Base-by-base conservation (phyloP, 2,113 vertebrate species). In the Hipposideros armiger region DNA sequence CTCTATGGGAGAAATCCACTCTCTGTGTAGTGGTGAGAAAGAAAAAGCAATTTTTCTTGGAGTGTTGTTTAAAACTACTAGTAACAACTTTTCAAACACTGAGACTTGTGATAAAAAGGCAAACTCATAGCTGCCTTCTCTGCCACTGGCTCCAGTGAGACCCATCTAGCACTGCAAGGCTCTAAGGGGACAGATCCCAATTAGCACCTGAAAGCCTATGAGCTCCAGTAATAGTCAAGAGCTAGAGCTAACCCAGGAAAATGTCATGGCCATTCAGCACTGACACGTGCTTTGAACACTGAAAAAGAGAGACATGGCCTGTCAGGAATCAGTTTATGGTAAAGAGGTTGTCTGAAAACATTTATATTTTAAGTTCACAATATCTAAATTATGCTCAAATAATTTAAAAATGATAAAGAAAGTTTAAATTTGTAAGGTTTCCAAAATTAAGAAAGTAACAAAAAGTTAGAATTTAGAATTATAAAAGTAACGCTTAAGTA, bases 341-440 rank as follows among this genome's bases (percentile, higher is more conserved):
- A 36, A 74, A 82, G 47, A 92, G 42, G 62, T 87, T 86, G 24
- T 73, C 50, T 83, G 30, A 82, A 96, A 93, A 96, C 45, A 45
- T 93, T 91, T 94, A 69, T 47, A 69, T 76, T 95, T 92, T 90
- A 94, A 92, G 77, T 20, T 95, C 70, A 52, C 20, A 36, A 83
- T 82, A 97, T 50, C 60, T 86, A 97, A 95, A 90, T 83, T 82
- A 93, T 73, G 64, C 73, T 95, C 76, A 95, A 92, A 95, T 87
- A 89, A 93, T 92, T 97, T 95, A 45, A 94, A 90, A 88, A 95
- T 67, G n/a, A 81, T 83, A 58, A 82, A 96, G 70, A 58, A 82
- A 96, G 70, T 91, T 90, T 87, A 90, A 84, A 94, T 93, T 19
- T 84, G 16, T 72, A 94, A 95, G 70, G 64, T 94, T 95, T 95